These are phyloP conservation scores for Chloroclystis v-ata DNA, from an alignment of 2,888 invertebrate genomes.

Conservation along the genomic window DNA sequence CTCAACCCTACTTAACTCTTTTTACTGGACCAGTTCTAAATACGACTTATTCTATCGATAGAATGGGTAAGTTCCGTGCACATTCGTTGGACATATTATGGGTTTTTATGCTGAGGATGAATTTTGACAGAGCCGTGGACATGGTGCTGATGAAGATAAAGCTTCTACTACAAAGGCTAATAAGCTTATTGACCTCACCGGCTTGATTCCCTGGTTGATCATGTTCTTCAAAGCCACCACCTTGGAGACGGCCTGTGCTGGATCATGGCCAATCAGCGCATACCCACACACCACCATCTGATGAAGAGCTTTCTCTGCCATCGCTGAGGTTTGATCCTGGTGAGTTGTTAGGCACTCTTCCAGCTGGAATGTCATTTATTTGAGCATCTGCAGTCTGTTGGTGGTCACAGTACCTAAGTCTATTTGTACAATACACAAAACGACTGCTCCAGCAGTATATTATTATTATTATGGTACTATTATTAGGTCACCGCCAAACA, in stretches of 20 bases:
- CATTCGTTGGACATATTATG: no score
- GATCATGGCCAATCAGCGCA: conserved; percentile 69
- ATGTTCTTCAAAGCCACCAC: conserved; percentile 56
- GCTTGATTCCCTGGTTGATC: conserved; percentile 53
- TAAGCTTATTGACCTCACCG: conserved; percentile 38
- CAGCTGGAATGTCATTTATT: conserved; percentile 34
- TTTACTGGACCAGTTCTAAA: no score
- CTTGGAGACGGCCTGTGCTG: conserved; percentile 54
- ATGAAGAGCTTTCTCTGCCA: conserved; percentile 68
- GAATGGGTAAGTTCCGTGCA: no score
- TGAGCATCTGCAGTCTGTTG: neutral
- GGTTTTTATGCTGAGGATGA: no score
- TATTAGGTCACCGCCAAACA: no score
- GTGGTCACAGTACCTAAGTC: no score
- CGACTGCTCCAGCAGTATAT: no score
- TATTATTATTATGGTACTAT: no score
- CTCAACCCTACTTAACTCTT: no score
- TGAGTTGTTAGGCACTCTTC: conserved; percentile 47
- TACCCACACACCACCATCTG: conserved; percentile 73
- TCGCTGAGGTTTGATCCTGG: conserved; percentile 50
- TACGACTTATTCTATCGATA: no score
- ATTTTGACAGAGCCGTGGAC: conserved; percentile 68
- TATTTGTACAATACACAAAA: no score
- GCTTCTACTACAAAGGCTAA: neutral
- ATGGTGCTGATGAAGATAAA: conserved; percentile 51